Evolutionary conservation across 92 coral and sea anemone genomes (phyloP), one percentile per base, ranked within the genome.

Genomic region (Meandrina meandrites): DNA sequence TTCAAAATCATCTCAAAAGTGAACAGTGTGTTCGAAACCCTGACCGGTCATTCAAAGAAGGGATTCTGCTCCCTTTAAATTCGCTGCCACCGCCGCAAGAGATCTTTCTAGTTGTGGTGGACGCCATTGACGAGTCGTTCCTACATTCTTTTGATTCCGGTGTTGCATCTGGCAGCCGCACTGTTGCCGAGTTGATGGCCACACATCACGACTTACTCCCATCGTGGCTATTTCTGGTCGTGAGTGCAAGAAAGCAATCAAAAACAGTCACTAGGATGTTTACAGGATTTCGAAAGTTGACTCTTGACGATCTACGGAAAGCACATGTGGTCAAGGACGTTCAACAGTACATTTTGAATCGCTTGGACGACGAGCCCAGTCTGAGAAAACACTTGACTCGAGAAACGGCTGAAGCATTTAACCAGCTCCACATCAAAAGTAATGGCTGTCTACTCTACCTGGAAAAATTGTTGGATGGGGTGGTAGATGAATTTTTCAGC

Each of bases 221-320:
- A 34, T 90, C 96, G 28, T 97, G 99, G 99, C 88, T 97, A 4
- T 92, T 91, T 58, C 92, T 97, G 42, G 92, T 95, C 31, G 91
- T 95, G 60, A 97, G 98, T 87, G 98, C 98, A 28, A 89, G 99
- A 86, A 96, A 96, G 84, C 99, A 97, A 75, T 97, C 99, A 22
- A 97, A 95, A 88, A 94, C 96, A 7, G 99, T 97, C 8, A 94
- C 94, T 37, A 97, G 94, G 75, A 95, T 97, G 99, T 97, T 97
- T 78, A 92, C 99, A 54, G 99, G 99, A 54, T 93, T 97, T 88
- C 98, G 99, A 54, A 97, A 97, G 91, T 83, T 97, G 19, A 93
- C 99, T 72, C 85, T 97, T 66, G 99, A 97, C 81, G 99, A 97
- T 71, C 91, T 97, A 45, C 94, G 98, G 76, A 97, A 95, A 75